Base-by-base conservation (phyloP, 2,797 vertebrate species). In the Helarctos malayanus region DNA sequence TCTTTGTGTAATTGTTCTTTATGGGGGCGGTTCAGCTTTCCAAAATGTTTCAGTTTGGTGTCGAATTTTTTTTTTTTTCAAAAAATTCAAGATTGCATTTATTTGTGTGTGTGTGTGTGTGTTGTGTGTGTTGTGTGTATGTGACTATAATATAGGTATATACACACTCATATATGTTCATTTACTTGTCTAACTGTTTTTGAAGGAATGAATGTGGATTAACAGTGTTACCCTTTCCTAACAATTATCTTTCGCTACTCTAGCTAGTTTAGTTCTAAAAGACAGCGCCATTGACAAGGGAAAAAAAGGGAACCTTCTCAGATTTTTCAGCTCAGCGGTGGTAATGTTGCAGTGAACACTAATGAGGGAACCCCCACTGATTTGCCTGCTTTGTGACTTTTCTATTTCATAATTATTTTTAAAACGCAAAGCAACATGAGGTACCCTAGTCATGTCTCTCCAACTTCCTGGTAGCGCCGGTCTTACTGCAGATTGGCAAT, bases 331-430 rank as follows among this genome's bases (percentile, higher is more conserved):
- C 99, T 99, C 99, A 99, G 99, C 98, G 98, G 99, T 99, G 98
- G 99, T 98, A 99, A 98, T 98, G 99, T 99, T 98, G 98, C 98
- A 98, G 98, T 98, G 98, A 99, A 98, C 99, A 92, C 99, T 99
- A 99, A 99, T 99, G 99, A 99, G 99, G 98, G 98, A 97, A 99
- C 99, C 99, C 99, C 99, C 98, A 98, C 99, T 99, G 99, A 68
- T 98, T 98, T 98, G 98, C 99, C 99, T 99, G 99, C 99, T 99
- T 99, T 99, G 99, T 99, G 99, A 99, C 99, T 99, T 99, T 99
- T 99, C 99, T 99, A 98, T 99, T 99, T 99, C 99, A 99, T 99
- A 99, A 99, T 99, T 99, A 99, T 99, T 99, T 99, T 99, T 99
- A 99, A 99, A 99, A 99, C 98, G 99, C 99, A 99, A 99, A 99